Evolutionary conservation across 2,888 invertebrate species (phyloP).

Genomic region (Gymnoscelis rufifasciata): DNA sequence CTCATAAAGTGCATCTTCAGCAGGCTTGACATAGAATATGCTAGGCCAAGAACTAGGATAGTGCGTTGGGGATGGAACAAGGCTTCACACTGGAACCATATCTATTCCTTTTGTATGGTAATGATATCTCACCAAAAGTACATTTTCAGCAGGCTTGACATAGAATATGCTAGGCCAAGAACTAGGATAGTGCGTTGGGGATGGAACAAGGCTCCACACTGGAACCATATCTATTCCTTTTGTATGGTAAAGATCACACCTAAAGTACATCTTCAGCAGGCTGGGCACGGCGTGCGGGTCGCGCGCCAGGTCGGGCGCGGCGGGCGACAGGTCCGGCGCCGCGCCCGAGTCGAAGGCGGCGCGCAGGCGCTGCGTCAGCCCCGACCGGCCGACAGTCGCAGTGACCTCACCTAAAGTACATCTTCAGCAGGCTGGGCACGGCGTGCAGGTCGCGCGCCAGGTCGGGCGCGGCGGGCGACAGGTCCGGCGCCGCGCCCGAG

Average conservation of each 20-base stretch:
- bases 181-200: constrained; percentile 90
- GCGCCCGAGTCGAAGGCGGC: constrained; percentile 98
- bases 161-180: constrained; percentile 57
- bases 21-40: too few species aligned
- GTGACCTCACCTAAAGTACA: constrained; percentile 75
- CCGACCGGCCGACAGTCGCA: constrained; percentile 75
- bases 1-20: too few species aligned
- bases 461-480: constrained; percentile 93
- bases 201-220: constrained; percentile 96
- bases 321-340: constrained; percentile 97
- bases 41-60: too few species aligned
- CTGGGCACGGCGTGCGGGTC: constrained; percentile 76
- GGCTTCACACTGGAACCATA: too few species aligned
- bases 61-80: too few species aligned
- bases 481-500: constrained; percentile 98
- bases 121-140: constrained; percentile 39
- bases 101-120: too few species aligned
- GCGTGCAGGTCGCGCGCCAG: constrained; percentile 76
- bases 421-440: constrained; percentile 84
- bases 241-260: constrained; percentile 27
- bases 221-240: constrained; percentile 93
- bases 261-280: too few species aligned
- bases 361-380: constrained; percentile 96
- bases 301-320: constrained; percentile 90
- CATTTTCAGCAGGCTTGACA: constrained; percentile 85